Evolutionary conservation across 1,140 invertebrate species (phyloP).

Genomic region (Anoplolepis gracilipes): DNA sequence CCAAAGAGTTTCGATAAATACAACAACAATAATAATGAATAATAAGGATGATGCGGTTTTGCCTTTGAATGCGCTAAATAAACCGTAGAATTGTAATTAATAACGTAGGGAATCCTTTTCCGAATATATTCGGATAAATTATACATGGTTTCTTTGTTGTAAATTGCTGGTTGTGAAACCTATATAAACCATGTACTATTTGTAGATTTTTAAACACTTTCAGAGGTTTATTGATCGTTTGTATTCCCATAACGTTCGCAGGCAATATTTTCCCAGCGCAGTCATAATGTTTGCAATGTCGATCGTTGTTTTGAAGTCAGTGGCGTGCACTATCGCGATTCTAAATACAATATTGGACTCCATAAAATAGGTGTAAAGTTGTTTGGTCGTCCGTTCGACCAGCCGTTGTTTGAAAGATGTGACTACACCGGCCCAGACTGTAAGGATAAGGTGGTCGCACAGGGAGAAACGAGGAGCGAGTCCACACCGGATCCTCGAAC

Average conservation of each 20-base stretch:
- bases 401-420: constrained; percentile 69
- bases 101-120: background rate
- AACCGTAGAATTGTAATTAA: background rate
- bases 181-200: constrained; percentile 57
- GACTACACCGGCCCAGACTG: constrained; percentile 25
- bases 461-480: constrained; percentile 50
- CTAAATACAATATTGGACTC: constrained; percentile 78
- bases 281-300: constrained; percentile 56
- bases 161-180: constrained; percentile 62
- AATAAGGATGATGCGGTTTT: constrained; percentile 7
- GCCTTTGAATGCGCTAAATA: constrained; percentile 1
- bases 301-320: constrained; percentile 55
- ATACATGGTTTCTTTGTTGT: constrained; percentile 33
- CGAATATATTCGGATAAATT: constrained; percentile 18
- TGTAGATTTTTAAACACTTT: constrained; percentile 61
- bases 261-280: constrained; percentile 62
- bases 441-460: constrained; percentile 43
- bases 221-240: constrained; percentile 46
- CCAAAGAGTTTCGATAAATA: constrained; percentile 8
- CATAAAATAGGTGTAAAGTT: constrained; percentile 81
- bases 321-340: constrained; percentile 76
- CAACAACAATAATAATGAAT: constrained; percentile 29
- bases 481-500: constrained; percentile 56
- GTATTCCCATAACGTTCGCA: background rate
- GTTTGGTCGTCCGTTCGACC: constrained; percentile 74